These are phyloP conservation scores for Trypoxylus dichotomus DNA, from an alignment of 1,140 invertebrate genomes.

Conservation along the genomic window DNA sequence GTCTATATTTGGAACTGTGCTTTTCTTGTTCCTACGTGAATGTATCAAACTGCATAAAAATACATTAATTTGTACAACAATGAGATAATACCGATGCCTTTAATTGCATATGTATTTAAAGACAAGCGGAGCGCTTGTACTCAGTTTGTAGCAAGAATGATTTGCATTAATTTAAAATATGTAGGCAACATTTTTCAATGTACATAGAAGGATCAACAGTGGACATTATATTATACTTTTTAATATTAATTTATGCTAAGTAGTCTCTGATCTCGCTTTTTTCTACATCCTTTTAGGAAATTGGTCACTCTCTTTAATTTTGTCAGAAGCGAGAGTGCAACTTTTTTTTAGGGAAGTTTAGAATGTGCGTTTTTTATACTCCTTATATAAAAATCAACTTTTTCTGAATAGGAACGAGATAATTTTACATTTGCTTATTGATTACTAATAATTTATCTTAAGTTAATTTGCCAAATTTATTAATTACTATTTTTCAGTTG, in stretches of 20 bases:
- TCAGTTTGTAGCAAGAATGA: neutral
- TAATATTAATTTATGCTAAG: conserved; percentile 11
- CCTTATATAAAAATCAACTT: too few species aligned
- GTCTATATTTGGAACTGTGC: too few species aligned
- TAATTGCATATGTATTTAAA: neutral
- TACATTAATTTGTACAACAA: neutral
- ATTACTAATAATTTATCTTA: too few species aligned
- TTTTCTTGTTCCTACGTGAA: too few species aligned
- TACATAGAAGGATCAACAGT: neutral
- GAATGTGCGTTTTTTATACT: too few species aligned
- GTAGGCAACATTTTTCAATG: neutral
- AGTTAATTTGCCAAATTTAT: too few species aligned
- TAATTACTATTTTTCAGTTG: too few species aligned
- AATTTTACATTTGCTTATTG: too few species aligned
- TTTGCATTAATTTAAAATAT: neutral
- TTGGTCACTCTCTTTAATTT: neutral
- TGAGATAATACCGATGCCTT: neutral
- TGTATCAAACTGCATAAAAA: too few species aligned
- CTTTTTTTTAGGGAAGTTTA: too few species aligned
- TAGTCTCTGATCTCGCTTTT: neutral
- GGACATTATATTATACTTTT: neutral
- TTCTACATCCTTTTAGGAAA: neutral
- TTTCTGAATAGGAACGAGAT: too few species aligned
- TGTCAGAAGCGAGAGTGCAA: too few species aligned
- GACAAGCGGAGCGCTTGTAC: neutral